These are phyloP conservation scores for Alces alces DNA, from an alignment of 2,113 vertebrate species.

Conservation along the genomic window DNA sequence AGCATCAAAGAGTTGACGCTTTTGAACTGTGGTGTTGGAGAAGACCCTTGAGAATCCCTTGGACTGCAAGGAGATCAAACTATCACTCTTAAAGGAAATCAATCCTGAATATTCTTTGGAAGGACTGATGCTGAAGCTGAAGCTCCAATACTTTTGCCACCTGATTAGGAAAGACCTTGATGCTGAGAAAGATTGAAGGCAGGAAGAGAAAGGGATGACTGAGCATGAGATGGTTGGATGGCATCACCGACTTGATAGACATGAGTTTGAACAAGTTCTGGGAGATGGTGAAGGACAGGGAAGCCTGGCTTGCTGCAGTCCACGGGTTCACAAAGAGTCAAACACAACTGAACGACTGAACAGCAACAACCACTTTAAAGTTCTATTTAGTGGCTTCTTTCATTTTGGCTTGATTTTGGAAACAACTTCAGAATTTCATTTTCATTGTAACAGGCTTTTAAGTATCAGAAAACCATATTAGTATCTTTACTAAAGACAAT, in stretches of 20 bases:
- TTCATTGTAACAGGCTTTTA: not conserved
- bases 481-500: not conserved
- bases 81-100: not conserved
- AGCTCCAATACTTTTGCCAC: not conserved
- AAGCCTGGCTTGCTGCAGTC: not conserved
- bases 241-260: not conserved
- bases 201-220: not conserved
- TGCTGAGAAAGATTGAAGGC: not conserved
- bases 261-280: not conserved
- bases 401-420: not conserved
- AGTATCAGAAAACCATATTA: not conserved
- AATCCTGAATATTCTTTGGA: not conserved
- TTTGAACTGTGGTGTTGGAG: not conserved
- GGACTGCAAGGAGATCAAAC: not conserved
- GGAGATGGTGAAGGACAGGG: not conserved
- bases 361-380: not conserved
- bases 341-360: not conserved
- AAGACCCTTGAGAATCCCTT: not conserved
- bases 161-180: not conserved
- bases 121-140: not conserved
- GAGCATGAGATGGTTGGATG: not conserved
- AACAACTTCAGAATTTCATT: not conserved
- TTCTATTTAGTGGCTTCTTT: not conserved
- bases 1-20: not conserved
- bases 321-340: rapidly evolving